phyloP scores from a whole-genome alignment of 1,140 invertebrate genomes.

The Varroa destructor region DNA sequence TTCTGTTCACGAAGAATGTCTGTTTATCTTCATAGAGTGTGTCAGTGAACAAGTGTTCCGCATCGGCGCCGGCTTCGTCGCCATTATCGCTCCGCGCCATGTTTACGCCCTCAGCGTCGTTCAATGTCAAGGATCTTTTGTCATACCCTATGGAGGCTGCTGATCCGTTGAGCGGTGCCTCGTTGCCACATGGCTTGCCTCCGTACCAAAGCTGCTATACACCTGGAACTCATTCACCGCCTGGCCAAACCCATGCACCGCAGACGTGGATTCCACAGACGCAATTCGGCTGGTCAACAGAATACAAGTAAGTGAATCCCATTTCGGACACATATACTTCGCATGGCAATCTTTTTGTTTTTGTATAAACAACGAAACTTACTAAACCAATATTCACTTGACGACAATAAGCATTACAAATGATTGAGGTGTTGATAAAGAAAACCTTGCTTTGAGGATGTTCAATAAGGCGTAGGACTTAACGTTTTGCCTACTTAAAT shows the following conservation, averaged over 20 bases:
- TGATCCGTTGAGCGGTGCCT: neutral
- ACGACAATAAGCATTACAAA: too few relatives aligned
- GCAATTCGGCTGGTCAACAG: slow-evolving; percentile 8
- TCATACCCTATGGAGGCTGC: slow-evolving; percentile 11
- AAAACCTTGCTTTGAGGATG: too few relatives aligned
- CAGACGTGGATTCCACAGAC: neutral
- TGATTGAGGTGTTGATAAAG: too few relatives aligned
- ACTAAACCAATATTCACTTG: too few relatives aligned
- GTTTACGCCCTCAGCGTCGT: slow-evolving; percentile 19
- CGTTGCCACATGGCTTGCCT: neutral
- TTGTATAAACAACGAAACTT: too few relatives aligned
- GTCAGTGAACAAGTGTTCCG: too few relatives aligned
- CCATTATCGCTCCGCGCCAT: neutral
- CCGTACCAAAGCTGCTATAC: slow-evolving; percentile 17
- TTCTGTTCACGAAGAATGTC: too few relatives aligned
- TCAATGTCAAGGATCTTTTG: slow-evolving; percentile 25
- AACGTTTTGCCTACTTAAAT: too few relatives aligned
- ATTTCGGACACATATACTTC: neutral
- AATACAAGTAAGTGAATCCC: slow-evolving; percentile 8
- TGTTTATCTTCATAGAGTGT: too few relatives aligned
- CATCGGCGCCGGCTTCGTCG: too few relatives aligned
- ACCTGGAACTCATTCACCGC: neutral
- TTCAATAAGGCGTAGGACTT: too few relatives aligned
- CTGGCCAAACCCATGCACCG: neutral
- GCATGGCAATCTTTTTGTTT: too few relatives aligned